Evolutionary conservation across 2,797 vertebrate species (phyloP).

Genomic region (Rhinophrynus dorsalis): DNA sequence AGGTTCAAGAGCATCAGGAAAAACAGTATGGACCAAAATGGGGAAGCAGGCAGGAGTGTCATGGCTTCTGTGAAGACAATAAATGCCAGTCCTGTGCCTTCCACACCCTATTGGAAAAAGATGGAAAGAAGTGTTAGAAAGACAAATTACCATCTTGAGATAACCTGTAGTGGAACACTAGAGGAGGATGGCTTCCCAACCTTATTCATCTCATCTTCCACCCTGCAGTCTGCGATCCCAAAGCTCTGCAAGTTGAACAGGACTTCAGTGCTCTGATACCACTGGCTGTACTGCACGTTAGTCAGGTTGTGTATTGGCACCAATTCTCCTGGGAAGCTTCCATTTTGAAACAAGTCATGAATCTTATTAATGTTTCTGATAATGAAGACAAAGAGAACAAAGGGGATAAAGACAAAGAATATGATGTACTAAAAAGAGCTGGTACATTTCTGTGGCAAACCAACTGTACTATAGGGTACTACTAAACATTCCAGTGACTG

Average conservation of each 20-base stretch:
- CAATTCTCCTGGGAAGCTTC: not conserved
- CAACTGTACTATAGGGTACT: too few species aligned
- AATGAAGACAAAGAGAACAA: not conserved
- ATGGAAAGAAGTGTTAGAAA: not conserved
- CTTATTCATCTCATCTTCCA: conserved; percentile 36
- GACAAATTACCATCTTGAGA: not conserved
- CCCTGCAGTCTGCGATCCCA: conserved; percentile 28
- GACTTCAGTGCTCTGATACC: conserved; percentile 16
- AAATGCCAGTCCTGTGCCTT: conserved; percentile 75
- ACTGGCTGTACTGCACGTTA: conserved; percentile 24
- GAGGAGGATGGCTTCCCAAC: not conserved
- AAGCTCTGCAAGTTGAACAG: not conserved
- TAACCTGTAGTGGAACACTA: not conserved
- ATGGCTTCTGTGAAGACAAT: conserved; percentile 81
- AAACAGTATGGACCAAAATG: conserved; percentile 81
- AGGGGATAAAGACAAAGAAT: too few species aligned
- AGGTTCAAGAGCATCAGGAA: conserved; percentile 81
- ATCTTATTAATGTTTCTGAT: conserved; percentile 12
- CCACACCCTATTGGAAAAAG: conserved; percentile 64
- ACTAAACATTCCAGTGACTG: too few species aligned
- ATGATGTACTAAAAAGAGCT: too few species aligned
- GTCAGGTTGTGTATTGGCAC: conserved; percentile 5
- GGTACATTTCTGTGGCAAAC: too few species aligned
- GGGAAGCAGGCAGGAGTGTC: conserved; percentile 72
- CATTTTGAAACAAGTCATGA: not conserved